Evolutionary conservation across 1,140 invertebrate species (phyloP), one percentile per base, ranked within the genome.

Genomic region (Cotesia glomerata): DNA sequence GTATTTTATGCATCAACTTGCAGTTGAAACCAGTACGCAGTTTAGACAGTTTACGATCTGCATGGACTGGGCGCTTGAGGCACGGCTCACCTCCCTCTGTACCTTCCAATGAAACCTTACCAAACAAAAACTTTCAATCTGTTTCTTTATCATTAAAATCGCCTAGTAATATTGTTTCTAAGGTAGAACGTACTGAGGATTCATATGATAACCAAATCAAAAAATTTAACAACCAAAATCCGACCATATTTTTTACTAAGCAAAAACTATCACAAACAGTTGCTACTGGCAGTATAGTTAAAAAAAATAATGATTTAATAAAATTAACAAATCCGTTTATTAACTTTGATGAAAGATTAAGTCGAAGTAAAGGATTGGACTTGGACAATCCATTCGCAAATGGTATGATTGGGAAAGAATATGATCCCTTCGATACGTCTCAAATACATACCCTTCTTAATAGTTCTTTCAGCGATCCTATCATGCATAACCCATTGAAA

Each of bases 1-100:
- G 58, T 69, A 14, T 62, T 65, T 51, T 71, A 49, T 76, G 77
- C 76, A 77, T 78, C 77, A 77, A 76, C 74, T 89, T 89, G 79
- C 88, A 90, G 89, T 83, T 90, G 80, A 90, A 90, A 84, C 88
- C 89, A 79, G 89, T 90, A 61, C 84, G 90, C 78, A 90, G 88
- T 82, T 86, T 90, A 83, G 89, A 90, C 82, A 90, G 88, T 81
- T 89, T 89, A 82, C 87, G 88, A 84, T 78, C 87, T 84, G 84
- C 81, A 84, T 83, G 83, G 79, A 83, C 76, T 81, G 82, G 80
- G 77, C 82, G 79, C 74, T 80, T 79, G 79, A 78, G 80, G 78
- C 84, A 81, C 77, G 83, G 75, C 76, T 83, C 76, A 76, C 81
- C 74, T 81, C 86, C 80, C 81, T 87, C 72, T 76, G 77, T 64